Base-by-base conservation (phyloP, 2,888 invertebrate species). In the Eueremaeus valkanovi region DNA sequence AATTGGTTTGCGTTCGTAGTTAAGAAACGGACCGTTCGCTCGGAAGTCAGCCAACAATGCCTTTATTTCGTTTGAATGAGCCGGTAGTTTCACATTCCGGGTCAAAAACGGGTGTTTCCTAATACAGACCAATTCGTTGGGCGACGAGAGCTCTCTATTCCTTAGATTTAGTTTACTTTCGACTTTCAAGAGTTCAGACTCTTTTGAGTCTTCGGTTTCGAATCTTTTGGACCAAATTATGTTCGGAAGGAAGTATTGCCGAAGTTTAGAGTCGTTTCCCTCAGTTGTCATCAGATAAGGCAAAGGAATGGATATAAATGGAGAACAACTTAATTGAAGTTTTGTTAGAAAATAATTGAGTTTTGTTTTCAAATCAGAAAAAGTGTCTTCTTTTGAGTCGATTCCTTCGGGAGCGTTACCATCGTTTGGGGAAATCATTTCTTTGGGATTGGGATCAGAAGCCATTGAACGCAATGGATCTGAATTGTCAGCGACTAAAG, bases 261-360 rank as follows among this genome's bases (percentile, higher is more conserved):
- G 87, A 72, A 93, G 84, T 42, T 87, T 85, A 81, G 93, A 93
- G 79, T 89, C 89, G 61, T 89, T 87, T 0, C 94, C 95, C 16
- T 86, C 86, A 82, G 93, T 92, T 0, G 93, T 92, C 84, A 94
- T 94, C 78, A 95, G 84, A 84, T 90, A 94, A 0, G 98, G 97
- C 75, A 93, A 87, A 0, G 91, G 88, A 81, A 92, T 91, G 76
- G 89, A 88, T 16, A 95, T 86, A 82, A 90, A 92, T 0, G 97
- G 96, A 0, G 96, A 96, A 78, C 92, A 88, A 0, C 93, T 92
- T 2, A 94, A 74, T 31, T 73, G 81, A n/a, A 80, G 79, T 24
- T 80, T 75, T 18, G 78, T 42, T 8, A 78, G 76, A 16, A 82
- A 45, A 42, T 73, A 40, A 24, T 31, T 74, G 16, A 76, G 49